These are phyloP conservation scores for Fopius arisanus DNA, from an alignment of 1,140 invertebrate species.

Conservation along the genomic window DNA sequence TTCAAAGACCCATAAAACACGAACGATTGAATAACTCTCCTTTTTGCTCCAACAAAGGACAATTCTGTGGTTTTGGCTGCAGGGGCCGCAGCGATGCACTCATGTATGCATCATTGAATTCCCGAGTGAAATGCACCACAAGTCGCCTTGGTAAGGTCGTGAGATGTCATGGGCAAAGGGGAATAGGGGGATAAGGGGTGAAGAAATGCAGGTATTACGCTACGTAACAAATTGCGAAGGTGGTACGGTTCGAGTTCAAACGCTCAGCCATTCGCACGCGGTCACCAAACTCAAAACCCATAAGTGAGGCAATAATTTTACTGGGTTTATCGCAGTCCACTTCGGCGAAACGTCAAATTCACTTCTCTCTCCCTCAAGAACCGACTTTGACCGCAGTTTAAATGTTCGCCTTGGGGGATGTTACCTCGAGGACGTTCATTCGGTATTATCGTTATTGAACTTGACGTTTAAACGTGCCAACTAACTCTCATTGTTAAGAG, in stretches of 20 bases:
- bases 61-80: constrained; percentile 7
- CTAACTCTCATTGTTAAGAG: background rate
- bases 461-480: constrained; percentile 1
- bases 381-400: background rate
- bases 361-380: background rate
- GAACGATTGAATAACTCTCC: background rate
- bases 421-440: background rate
- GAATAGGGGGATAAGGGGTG: background rate
- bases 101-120: constrained; percentile 1
- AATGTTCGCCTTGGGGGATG: constrained; percentile 10
- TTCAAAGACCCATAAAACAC: background rate
- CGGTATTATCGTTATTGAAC: constrained; percentile 9
- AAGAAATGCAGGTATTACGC: constrained; percentile 2
- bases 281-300: constrained; percentile 10
- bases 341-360: constrained; percentile 8
- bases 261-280: background rate
- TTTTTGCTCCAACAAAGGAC: background rate
- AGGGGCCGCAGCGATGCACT: background rate
- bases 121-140: background rate
- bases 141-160: constrained; percentile 10
- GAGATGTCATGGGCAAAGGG: background rate
- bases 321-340: background rate
- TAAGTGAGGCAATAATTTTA: constrained; percentile 7
- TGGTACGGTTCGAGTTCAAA: background rate
- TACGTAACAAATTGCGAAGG: background rate